Evolutionary conservation across 2,888 invertebrate species (phyloP).

Genomic region (Endomychus coccineus): DNA sequence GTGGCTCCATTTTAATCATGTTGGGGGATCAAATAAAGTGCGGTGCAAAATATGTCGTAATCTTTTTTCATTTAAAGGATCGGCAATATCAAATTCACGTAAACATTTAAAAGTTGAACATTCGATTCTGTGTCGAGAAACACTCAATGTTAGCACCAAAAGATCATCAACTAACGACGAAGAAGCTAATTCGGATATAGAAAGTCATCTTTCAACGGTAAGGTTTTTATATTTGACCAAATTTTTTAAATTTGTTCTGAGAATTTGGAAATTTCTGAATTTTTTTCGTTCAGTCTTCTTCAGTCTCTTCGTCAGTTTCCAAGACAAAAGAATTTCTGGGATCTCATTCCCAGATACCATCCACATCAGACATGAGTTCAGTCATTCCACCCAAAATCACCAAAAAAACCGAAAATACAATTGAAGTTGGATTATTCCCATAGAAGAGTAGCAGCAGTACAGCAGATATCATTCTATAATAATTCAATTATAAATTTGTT

Average conservation of each 20-base stretch:
- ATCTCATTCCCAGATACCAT: not conserved
- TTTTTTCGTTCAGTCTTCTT: constrained; percentile 1
- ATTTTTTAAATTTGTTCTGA: not conserved
- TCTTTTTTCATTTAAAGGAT: constrained; percentile 1
- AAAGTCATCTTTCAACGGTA: no score
- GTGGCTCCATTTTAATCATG: constrained; percentile 5
- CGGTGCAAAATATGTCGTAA: constrained; percentile 1
- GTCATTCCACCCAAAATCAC: not conserved
- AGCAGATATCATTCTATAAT: constrained; percentile 3
- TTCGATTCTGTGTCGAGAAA: not conserved
- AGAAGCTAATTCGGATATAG: no score
- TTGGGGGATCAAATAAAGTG: constrained; percentile 1
- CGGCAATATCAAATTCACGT: constrained; percentile 1
- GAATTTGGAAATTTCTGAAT: not conserved
- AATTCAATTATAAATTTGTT: constrained; percentile 3
- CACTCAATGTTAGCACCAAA: not conserved
- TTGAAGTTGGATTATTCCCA: not conserved
- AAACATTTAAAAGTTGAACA: constrained; percentile 1
- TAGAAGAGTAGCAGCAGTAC: not conserved
- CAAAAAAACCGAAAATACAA: not conserved
- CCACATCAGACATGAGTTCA: no score
- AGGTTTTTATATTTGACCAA: no score
- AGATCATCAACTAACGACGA: no score
- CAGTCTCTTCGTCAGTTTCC: constrained; percentile 1
- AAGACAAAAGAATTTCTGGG: not conserved